Conservation (phyloP, 2,113 vertebrate species). For the Phainopepla nitens region DNA sequence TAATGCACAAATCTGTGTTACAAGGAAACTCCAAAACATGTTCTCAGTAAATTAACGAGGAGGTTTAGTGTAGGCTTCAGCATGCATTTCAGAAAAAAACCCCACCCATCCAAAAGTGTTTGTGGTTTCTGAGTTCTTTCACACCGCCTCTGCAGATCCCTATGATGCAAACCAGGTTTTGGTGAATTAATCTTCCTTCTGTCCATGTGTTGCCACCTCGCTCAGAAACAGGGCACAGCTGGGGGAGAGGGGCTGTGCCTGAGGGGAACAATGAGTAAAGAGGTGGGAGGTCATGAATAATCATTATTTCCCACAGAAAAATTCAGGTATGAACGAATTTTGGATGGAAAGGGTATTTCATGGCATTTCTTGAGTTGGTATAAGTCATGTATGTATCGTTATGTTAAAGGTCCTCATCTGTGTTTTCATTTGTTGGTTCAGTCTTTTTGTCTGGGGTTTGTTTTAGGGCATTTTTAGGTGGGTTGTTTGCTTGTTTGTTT, state of each 20-base stretch:
- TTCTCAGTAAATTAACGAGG: background rate
- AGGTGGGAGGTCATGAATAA: background rate
- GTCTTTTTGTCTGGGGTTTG: background rate
- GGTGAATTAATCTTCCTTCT: background rate
- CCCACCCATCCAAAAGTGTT: background rate
- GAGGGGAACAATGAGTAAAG: accelerated
- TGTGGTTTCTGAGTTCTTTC: slow-evolving; percentile 37
- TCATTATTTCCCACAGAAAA: background rate
- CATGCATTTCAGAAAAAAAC: background rate
- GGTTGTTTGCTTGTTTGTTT: background rate
- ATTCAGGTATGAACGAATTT: background rate
- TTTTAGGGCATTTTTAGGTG: background rate
- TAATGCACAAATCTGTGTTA: background rate
- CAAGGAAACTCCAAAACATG: background rate
- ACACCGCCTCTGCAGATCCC: background rate
- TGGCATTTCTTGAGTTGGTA: background rate
- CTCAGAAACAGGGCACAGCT: background rate
- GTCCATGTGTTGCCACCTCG: background rate
- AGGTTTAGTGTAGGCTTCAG: background rate
- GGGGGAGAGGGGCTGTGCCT: background rate
- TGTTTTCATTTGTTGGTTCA: accelerated
- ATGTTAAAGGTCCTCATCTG: background rate
- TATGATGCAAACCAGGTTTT: background rate
- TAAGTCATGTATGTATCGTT: background rate
- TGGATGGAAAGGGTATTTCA: background rate